Conservation (phyloP, 2,113 vertebrate genomes). For the Dissostichus mawsoni region DNA sequence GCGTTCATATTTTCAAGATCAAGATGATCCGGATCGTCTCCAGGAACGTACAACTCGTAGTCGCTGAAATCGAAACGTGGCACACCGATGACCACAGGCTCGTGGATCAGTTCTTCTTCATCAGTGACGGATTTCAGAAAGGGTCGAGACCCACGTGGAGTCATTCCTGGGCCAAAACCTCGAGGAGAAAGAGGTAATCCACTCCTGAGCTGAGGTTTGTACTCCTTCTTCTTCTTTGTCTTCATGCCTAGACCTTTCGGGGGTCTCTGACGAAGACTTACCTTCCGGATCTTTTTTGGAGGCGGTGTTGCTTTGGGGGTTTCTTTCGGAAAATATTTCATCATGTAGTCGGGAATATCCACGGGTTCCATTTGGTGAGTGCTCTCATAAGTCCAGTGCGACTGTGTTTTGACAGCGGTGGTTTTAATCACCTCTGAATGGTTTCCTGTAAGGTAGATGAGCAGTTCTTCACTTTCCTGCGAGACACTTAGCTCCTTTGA, state of each 20-base stretch:
- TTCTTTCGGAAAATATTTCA: constrained; percentile 74
- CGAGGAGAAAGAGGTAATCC: constrained; percentile 67
- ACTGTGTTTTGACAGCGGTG: constrained; percentile 62
- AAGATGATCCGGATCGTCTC: constrained; percentile 54
- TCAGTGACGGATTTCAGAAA: constrained; percentile 26
- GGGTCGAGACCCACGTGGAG: constrained; percentile 60
- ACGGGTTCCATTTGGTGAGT: constrained; percentile 55
- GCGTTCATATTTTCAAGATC: constrained; percentile 40
- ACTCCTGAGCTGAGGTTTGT: constrained; percentile 69
- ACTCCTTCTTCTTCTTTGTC: constrained; percentile 78
- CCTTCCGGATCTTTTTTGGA: constrained; percentile 53
- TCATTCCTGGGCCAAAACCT: constrained; percentile 71
- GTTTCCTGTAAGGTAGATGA: constrained; percentile 80
- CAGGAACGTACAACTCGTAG: constrained; percentile 82
- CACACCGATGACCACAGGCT: constrained; percentile 85
- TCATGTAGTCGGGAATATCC: constrained; percentile 75
- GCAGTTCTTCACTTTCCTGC: constrained; percentile 69
- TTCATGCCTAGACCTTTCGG: constrained; percentile 77
- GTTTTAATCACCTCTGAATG: constrained; percentile 73
- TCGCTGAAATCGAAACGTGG: constrained; percentile 86
- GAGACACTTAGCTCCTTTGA: constrained; percentile 41
- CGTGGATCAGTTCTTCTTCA: constrained; percentile 69
- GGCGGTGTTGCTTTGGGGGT: constrained; percentile 27
- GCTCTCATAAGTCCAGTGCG: constrained; percentile 80
- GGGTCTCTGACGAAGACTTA: constrained; percentile 63